Percentiles rank a stretch among this genome's conserved stretches.
Evolutionary conservation across 2,113 vertebrate genomes (phyloP).

Genomic region (Rhineura floridana): DNA sequence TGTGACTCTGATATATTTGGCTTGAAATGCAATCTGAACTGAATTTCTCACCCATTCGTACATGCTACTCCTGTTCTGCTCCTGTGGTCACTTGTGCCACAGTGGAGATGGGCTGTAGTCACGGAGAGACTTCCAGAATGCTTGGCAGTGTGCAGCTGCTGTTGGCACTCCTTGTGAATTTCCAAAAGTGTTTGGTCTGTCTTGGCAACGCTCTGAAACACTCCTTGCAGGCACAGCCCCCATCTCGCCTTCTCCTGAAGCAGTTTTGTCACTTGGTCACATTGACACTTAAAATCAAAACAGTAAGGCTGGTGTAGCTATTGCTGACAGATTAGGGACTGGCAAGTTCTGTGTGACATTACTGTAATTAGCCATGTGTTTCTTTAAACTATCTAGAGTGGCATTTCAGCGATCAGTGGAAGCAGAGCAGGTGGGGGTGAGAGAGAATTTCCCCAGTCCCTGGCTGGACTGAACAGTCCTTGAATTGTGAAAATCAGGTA

Average conservation of each 20-base stretch:
- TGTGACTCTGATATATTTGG: too few species aligned
- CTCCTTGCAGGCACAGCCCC: neutral
- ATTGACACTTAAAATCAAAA: neutral
- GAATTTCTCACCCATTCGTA: neutral
- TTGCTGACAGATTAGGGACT: neutral
- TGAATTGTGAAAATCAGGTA: too few species aligned
- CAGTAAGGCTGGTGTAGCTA: neutral
- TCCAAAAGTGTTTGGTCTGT: neutral
- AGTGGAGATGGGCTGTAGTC: neutral
- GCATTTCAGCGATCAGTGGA: neutral
- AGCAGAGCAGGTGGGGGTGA: neutral
- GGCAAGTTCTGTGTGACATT: neutral
- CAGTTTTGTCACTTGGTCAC: neutral
- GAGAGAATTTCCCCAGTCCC: neutral
- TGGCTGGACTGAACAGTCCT: neutral
- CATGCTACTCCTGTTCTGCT: neutral
- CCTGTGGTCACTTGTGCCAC: neutral
- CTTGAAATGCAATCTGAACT: too few species aligned
- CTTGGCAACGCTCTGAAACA: neutral
- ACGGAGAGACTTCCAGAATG: neutral
- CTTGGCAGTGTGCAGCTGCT: neutral
- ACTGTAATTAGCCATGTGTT: neutral
- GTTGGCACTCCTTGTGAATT: neutral
- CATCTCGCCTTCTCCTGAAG: too few species aligned
- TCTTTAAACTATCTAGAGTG: neutral